phyloP scores from a whole-genome alignment of 2,797 vertebrate species.

The Anguilla megastoma region DNA sequence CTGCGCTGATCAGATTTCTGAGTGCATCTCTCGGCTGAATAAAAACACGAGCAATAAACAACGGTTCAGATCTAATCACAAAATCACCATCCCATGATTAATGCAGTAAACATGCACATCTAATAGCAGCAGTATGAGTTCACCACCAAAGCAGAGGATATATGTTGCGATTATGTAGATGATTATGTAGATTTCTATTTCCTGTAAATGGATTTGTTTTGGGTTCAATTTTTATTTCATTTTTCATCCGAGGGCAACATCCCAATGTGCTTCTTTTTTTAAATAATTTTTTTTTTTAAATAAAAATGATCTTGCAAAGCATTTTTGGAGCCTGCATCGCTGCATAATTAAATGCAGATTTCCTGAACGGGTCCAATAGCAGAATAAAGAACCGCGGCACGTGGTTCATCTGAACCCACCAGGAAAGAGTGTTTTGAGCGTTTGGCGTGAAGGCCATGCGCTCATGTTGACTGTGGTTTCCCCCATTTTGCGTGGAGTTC shows the following conservation, averaged over 20 bases:
- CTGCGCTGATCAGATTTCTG: conserved; percentile 61
- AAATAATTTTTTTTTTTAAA: background rate
- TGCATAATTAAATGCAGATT: conserved; percentile 27
- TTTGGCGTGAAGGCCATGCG: background rate
- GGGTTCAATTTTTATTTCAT: conserved; percentile 59
- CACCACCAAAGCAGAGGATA: conserved; percentile 52
- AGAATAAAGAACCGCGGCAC: background rate
- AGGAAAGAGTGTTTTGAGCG: background rate
- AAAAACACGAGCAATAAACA: conserved; percentile 75
- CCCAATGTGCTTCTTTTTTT: conserved; percentile 10
- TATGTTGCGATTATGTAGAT: conserved; percentile 63
- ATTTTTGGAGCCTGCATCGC: background rate
- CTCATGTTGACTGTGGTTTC: background rate
- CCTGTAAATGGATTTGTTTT: conserved; percentile 23
- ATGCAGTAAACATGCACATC: conserved; percentile 65
- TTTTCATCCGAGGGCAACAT: conserved; percentile 46
- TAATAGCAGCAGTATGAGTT: conserved; percentile 65
- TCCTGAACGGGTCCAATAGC: conserved; percentile 6
- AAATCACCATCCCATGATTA: conserved; percentile 71
- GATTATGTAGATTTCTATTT: conserved; percentile 59
- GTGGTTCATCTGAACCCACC: background rate
- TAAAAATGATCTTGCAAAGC: conserved; percentile 12
- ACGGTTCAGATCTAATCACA: conserved; percentile 69
- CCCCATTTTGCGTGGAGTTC: background rate
- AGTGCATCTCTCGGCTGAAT: conserved; percentile 63